A percentile compares a stretch with the other conserved stretches of the same genome.
phyloP scores from a whole-genome alignment of 2,113 vertebrate species.

The Acrocephalus kingi region DNA sequence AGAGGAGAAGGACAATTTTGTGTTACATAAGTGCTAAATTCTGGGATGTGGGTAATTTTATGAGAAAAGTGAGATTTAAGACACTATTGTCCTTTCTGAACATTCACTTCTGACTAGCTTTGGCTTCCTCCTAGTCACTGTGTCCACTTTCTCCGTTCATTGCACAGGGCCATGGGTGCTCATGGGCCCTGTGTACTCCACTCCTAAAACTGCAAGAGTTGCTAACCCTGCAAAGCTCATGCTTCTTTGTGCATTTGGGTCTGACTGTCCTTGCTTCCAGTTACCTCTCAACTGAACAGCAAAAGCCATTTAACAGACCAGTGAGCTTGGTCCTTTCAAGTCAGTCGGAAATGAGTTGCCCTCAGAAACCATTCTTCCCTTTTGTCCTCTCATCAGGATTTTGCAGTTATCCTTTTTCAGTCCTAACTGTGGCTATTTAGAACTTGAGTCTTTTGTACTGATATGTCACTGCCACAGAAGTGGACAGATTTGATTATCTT shows the following conservation, averaged over 20 bases:
- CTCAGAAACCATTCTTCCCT: constrained; percentile 47
- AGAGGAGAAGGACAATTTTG: background rate
- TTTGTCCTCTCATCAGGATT: constrained; percentile 63
- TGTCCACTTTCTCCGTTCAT: background rate
- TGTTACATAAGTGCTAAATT: background rate
- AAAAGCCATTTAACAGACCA: constrained; percentile 55
- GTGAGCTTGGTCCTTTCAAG: constrained; percentile 52
- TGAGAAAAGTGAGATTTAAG: background rate
- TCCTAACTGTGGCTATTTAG: constrained; percentile 60
- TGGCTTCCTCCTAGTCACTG: background rate
- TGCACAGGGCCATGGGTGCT: background rate
- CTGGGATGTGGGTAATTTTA: background rate
- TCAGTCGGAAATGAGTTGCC: constrained; percentile 49
- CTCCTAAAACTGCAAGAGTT: background rate
- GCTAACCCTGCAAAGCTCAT: background rate
- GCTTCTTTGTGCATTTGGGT: background rate
- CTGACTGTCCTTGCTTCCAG: constrained; percentile 25
- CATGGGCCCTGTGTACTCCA: background rate
- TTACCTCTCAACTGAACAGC: constrained; percentile 4
- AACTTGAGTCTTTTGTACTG: constrained; percentile 55
- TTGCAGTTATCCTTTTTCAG: constrained; percentile 58
- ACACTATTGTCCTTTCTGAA: background rate
- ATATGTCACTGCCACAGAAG: constrained; percentile 58
- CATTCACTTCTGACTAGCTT: background rate
- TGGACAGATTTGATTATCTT: constrained; percentile 64